Percentiles rank a stretch among this genome's conserved stretches.
These are phyloP conservation scores for Ateles fusciceps DNA, from an alignment of 2,797 vertebrate genomes.

Conservation along the genomic window DNA sequence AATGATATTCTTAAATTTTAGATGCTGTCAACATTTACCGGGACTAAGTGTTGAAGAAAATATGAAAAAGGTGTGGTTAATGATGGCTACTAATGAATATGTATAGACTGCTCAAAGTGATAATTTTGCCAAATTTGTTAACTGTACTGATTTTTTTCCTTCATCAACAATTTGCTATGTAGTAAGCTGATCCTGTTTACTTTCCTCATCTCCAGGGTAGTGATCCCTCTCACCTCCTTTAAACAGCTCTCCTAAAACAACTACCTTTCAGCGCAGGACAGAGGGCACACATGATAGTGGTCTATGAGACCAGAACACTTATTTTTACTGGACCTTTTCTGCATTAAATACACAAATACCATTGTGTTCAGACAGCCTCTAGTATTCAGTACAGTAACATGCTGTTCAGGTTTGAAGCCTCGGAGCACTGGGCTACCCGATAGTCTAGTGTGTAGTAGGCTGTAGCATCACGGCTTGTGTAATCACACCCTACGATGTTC, in stretches of 20 bases:
- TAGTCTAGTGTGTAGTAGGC: not conserved
- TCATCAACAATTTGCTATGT: not conserved
- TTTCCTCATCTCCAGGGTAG: not conserved
- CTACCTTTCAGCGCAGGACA: not conserved
- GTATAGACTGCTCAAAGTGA: not conserved
- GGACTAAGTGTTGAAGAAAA: not conserved
- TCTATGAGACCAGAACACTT: not conserved
- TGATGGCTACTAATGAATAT: not conserved
- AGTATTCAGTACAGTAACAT: not conserved
- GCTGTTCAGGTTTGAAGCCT: not conserved
- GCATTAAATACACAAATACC: not conserved
- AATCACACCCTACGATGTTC: not conserved
- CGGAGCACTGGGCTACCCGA: not conserved
- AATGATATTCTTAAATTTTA: not conserved
- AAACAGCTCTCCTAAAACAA: too few relatives aligned
- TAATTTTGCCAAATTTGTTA: not conserved
- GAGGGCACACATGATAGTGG: not conserved
- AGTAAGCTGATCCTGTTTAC: not conserved
- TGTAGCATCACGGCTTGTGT: not conserved
- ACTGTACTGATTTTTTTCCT: not conserved
- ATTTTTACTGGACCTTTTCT: not conserved
- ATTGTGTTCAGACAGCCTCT: not conserved
- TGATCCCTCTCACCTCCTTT: not conserved
- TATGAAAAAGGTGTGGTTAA: not conserved
- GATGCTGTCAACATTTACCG: not conserved